These are phyloP conservation scores for Gavialis gangeticus DNA, from an alignment of 2,113 vertebrate genomes.

Conservation along the genomic window DNA sequence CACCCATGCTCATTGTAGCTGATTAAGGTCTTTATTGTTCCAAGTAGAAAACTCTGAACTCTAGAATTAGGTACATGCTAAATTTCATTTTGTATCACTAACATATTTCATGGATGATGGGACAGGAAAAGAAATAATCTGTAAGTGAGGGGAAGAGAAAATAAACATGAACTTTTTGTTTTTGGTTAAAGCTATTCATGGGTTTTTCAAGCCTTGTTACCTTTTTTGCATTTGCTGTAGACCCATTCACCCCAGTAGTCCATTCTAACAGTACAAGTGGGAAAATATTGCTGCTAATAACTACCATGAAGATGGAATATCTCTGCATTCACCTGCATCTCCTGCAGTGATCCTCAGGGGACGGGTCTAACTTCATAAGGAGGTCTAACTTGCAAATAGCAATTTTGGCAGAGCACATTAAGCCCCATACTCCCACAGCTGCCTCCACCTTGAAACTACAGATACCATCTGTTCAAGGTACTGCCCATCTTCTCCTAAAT, in stretches of 20 bases:
- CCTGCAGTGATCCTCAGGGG: too few relatives aligned
- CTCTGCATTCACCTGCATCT: neutral
- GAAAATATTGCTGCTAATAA: neutral
- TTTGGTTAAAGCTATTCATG: neutral
- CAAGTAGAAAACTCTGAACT: neutral
- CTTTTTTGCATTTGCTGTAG: neutral
- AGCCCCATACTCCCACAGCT: neutral
- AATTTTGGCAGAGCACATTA: neutral
- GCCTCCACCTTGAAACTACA: neutral
- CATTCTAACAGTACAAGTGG: neutral
- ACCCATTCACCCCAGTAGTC: neutral
- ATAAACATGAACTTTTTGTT: neutral
- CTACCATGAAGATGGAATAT: neutral
- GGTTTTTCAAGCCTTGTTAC: neutral
- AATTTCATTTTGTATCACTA: neutral
- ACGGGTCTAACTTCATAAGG: neutral
- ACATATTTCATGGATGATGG: neutral
- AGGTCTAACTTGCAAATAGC: neutral
- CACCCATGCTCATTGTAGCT: neutral
- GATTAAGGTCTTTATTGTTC: too few relatives aligned
- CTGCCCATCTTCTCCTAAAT: fast-evolving
- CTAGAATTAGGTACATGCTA: neutral
- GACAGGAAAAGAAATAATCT: neutral
- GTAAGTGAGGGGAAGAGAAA: neutral
- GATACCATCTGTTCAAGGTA: neutral